These are phyloP conservation scores for Polydrusus cervinus DNA, from an alignment of 2,888 invertebrate genomes.

Conservation along the genomic window DNA sequence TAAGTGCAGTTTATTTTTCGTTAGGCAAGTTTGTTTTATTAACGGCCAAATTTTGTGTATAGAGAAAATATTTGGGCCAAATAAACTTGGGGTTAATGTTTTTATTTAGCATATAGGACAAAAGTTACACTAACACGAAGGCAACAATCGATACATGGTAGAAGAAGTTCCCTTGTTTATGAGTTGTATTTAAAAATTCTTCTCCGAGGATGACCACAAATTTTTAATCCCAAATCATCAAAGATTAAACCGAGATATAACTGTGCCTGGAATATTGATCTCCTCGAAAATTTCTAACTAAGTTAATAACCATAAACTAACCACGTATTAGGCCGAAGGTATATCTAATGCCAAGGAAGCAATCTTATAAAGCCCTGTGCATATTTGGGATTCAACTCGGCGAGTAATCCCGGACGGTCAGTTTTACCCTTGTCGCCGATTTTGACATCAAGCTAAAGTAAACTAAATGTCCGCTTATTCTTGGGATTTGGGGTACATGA, in stretches of 20 bases:
- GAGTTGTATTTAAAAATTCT: too few relatives aligned
- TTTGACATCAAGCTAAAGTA: conserved; percentile 45
- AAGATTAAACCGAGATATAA: conserved; percentile 29
- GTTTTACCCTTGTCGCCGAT: conserved; percentile 49
- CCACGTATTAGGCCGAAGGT: conserved; percentile 45
- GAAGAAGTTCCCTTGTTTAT: too few relatives aligned
- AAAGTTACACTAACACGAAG: not conserved
- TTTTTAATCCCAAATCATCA: conserved; percentile 13
- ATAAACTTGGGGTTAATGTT: not conserved
- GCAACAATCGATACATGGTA: too few relatives aligned
- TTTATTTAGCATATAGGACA: not conserved
- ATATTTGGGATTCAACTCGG: conserved; percentile 49
- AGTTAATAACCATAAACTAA: conserved; percentile 47
- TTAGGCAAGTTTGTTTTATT: not conserved
- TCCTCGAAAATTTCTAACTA: conserved; percentile 35
- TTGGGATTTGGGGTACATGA: conserved; percentile 30
- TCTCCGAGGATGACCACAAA: not conserved
- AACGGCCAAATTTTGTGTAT: not conserved
- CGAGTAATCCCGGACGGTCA: conserved; percentile 49
- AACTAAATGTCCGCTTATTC: conserved; percentile 37
- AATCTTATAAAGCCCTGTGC: conserved; percentile 43
- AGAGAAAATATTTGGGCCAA: not conserved
- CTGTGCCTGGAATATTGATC: conserved; percentile 33
- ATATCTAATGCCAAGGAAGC: conserved; percentile 47
- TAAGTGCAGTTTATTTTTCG: conserved; percentile 2